Evolutionary conservation across 2,797 vertebrate genomes (phyloP), one percentile per base, ranked within the genome.

Genomic region (Acipenser oxyrinchus): DNA sequence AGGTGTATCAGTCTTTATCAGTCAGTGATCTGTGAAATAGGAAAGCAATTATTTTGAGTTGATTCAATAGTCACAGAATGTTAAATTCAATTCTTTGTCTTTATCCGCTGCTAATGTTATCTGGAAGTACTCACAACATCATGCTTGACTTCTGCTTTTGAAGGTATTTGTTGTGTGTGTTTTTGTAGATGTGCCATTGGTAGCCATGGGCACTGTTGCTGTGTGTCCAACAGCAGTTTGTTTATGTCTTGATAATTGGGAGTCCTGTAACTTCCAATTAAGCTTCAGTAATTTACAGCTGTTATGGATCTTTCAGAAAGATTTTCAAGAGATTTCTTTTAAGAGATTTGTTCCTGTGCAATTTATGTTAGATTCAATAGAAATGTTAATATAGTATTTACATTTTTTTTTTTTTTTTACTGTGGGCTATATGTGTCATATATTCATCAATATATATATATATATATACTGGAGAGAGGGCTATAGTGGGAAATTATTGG

Each of bases 1-100:
- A 10, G 4, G 55, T n/a, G 13, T 10, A 58, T 58, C 13, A 12
- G 9, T 63, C 55, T 68, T 68, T 68, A 65, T 55, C 8, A 11
- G 18, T 71, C 63, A 68, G 50, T 61, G 70, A 65, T 67, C 70
- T 71, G 70, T 71, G 66, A 71, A 71, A 68, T 65, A 49, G 57
- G 48, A 63, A 11, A 15, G 62, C 51, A 68, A 65, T 71, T 64
- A 58, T 11, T 50, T 49, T 67, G 60, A 18, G 18, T 18, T 18
- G 18, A 18, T 37, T 15, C 12, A 18, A 3, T n/a, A 68, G 69
- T 71, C 69, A 68, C 63, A 58, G 55, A 65, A 59, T 48, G 55
- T 58, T 55, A 8, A 58, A 37, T 59, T 55, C 11, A n/a, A 15
- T 5, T 53, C 18, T 55, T 55, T 23, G 65, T 8, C 9, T 10